phyloP scores from a whole-genome alignment of 2,797 vertebrate genomes.

The Mus spretus region DNA sequence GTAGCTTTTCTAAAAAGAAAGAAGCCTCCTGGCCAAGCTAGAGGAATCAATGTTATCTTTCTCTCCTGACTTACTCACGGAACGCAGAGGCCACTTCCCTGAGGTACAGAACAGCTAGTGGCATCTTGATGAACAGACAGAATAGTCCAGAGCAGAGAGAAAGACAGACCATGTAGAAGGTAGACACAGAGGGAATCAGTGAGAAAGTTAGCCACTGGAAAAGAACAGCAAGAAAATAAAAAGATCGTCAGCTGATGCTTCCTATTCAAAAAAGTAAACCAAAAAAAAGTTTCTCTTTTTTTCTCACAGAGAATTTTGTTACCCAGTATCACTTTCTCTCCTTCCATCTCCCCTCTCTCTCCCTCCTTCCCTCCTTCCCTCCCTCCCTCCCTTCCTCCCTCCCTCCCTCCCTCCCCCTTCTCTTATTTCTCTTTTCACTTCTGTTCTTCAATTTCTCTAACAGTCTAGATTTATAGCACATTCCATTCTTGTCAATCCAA shows the following conservation, averaged over 20 bases:
- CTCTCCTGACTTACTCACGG: not conserved
- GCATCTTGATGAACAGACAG: not conserved
- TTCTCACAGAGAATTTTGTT: not conserved
- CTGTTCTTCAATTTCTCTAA: not conserved
- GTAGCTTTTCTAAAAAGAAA: not conserved
- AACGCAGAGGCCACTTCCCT: not conserved
- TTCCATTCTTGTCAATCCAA: not conserved
- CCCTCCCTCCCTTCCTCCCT: too few species aligned
- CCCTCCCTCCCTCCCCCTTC: too few species aligned
- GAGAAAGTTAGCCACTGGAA: not conserved
- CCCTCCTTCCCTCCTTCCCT: too few species aligned
- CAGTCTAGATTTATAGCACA: not conserved
- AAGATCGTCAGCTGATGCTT: rapidly evolving
- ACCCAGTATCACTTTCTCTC: not conserved
- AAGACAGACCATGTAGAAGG: not conserved
- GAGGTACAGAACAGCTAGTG: not conserved
- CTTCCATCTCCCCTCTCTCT: not conserved
- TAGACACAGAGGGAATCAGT: not conserved
- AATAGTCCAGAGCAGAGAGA: not conserved
- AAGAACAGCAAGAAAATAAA: not conserved
- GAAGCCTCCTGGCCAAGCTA: not conserved
- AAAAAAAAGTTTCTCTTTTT: not conserved
- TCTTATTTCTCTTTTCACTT: not conserved
- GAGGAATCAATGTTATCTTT: not conserved
- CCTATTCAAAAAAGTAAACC: not conserved